Evolutionary conservation across 2,113 vertebrate genomes (phyloP), one percentile per base, ranked within the genome.

Genomic region (Talpa occidentalis): DNA sequence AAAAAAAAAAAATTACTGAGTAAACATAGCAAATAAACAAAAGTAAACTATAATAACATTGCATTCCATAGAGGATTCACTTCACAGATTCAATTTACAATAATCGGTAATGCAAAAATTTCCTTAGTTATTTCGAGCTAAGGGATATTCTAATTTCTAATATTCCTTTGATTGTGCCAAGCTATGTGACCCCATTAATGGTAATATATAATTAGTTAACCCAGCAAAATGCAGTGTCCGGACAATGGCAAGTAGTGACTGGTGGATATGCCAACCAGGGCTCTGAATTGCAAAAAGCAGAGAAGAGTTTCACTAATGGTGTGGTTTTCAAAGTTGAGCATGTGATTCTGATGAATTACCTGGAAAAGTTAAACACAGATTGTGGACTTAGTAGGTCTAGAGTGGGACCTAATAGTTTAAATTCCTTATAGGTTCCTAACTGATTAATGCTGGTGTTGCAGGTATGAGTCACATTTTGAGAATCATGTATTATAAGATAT

Each of bases 81-180:
- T 69, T 87, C 32, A 37, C 12, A 73, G 19, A 78, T 1, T 88
- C 24, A 78, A 11, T 64, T 91, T 60, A 52, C n/a, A n/a, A 59
- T 90, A 69, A 84, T 90, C 52, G 1, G 1, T 76, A 67, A 32
- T 76, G 11, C 52, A 93, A 91, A 79, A 19, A 2, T 93, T 4
- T 74, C 30, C 88, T 64, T 24, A 80, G 64, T 82, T 74, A 92
- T 90, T 91, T 90, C 32, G 82, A 42, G 15, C 3, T 86, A 78
- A 16, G 26, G 90, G 42, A 44, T 66, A 83, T 37, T 90, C 52
- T 96, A 10, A 80, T 83, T 15, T 69, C 30, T 47, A 73, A 11
- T 35, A 69, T 87, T 44, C 32, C 15, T 52, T 44, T 91, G 5
- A 80, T 28, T 49, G 22, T 74, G 7, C 16, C 49, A 87, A 92